Percentiles rank a stretch among this genome's conserved stretches.
Evolutionary conservation across 2,888 invertebrate genomes (phyloP).

Genomic region (Marronus borbonicus): DNA sequence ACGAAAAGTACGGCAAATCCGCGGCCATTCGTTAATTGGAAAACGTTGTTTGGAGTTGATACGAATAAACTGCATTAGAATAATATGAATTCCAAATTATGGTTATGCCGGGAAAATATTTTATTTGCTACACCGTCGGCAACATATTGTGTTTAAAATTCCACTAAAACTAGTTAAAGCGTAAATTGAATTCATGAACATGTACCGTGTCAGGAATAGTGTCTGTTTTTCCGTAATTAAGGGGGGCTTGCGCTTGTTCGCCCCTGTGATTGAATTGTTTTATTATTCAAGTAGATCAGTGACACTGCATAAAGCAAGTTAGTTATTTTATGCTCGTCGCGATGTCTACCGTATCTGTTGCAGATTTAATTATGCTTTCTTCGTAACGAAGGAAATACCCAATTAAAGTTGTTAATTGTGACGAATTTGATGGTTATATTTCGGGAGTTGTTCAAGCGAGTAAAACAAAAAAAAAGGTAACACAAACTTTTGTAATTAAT

Average conservation of each 20-base stretch:
- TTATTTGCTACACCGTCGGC: conserved; percentile 26
- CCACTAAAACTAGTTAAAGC: conserved; percentile 50
- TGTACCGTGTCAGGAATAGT: conserved; percentile 44
- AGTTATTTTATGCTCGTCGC: conserved; percentile 47
- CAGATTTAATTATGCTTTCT: conserved; percentile 53
- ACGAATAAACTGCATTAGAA: conserved; percentile 34
- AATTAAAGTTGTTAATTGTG: conserved; percentile 53
- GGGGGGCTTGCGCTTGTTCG: conserved; percentile 34
- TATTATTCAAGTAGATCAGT: conserved; percentile 53
- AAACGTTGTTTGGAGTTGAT: conserved; percentile 23
- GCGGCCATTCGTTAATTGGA: conserved; percentile 18
- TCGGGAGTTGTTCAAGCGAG: conserved; percentile 44
- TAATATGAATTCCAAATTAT: conserved; percentile 36
- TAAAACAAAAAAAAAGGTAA: conserved; percentile 22
- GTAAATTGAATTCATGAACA: conserved; percentile 50
- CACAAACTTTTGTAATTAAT: not conserved
- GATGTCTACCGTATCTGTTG: conserved; percentile 43
- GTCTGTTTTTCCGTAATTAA: conserved; percentile 51
- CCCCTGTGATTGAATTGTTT: conserved; percentile 49
- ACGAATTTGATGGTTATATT: conserved; percentile 47
- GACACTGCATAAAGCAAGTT: conserved; percentile 52
- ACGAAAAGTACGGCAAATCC: conserved; percentile 1
- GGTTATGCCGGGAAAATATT: conserved; percentile 24
- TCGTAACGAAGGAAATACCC: conserved; percentile 46
- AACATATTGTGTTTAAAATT: conserved; percentile 48